Evolutionary conservation across 1,140 invertebrate species (phyloP), one percentile per base, ranked within the genome.

Genomic region (Drosophila kanapiae): DNA sequence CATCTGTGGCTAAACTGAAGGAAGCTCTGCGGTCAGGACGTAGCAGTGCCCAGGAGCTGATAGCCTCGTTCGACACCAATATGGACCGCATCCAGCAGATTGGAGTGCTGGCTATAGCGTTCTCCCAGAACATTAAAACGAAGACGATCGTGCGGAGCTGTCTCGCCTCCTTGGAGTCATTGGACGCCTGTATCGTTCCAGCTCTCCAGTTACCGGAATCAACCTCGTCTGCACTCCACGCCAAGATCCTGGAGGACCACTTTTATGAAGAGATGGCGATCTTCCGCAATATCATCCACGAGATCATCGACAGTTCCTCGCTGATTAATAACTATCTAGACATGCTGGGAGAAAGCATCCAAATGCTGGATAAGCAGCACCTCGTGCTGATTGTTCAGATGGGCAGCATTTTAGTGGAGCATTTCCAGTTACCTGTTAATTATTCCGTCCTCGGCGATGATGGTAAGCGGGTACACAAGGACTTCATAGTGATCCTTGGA

Each of bases 51-150:
- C 61, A 82, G 13, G 61, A 86, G 7, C 60, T 88, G 0, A 88
- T 92, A 8, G 35, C 40, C 1, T 71, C 85, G 31, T 92, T 92
- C 49, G 91, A 92, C 63, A 57, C 63, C 0, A 92, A 86, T 53
- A 78, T 91, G 35, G 91, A 92, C 62, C 77, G 91, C 11, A 80
- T 83, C 13, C 80, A 83, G 31, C 91, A 92, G 58, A 91, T 92
- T n/a, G 91, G 91, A 14, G 78, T 90, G 4, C 85, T 92, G 65
- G 91, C 90, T 9, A 91, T 91, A 35, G 83, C 90, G 8, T 91
- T 91, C 45, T 79, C 90, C 0, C 56, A 65, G 6, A 76, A 91
- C 58, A 67, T 82, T 7, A 92, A 91, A 53, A 87, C 91, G 0
- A 90, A 80, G 43, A 88, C 91, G 0, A 74, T 88, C 23, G 75